Base-by-base conservation (phyloP, 2,797 vertebrate species). In the Galago senegalensis region DNA sequence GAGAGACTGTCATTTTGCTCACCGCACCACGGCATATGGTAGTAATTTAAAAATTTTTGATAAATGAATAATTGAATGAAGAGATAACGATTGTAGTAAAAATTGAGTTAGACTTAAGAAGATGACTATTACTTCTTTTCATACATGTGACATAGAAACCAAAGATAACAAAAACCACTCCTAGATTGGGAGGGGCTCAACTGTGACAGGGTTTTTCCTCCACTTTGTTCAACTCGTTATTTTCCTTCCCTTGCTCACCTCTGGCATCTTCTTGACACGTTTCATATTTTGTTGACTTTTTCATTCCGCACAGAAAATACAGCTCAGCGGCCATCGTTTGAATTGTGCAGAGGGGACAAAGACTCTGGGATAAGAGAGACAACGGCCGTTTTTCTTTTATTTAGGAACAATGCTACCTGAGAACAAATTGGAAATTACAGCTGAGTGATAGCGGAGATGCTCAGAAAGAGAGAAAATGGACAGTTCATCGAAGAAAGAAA, bases 281-380 rank as follows among this genome's bases (percentile, higher is more conserved):
- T 92, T 95, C 73, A 96, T 95, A 72, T 70, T 96, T 88, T 70
- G 37, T 72, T 92, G 91, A 88, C 40, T 93, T 93, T 95, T 60
- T 67, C 96, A 84, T 63, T 92, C 56, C 80, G 61, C 72, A 95
- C 58, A 86, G 60, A 93, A 95, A 91, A 86, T 31, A 43, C 2
- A 67, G n/a, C 31, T 83, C 18, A 46, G 69, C 60, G 91, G 34
- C 49, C 40, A 34, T 88, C 25, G 83, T 95, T 72, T 80, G 69
- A 94, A 90, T 80, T 90, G 67, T 76, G 34, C 67, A 67, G 29
- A 77, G 58, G 81, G 34, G 40, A 81, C 87, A 96, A 95, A 82
- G 75, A 91, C 2, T 65, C 73, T 72, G 43, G 43, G 23, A 58
- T 61, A 80, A 90, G 13, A 95, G 18, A 61, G 69, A 70, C n/a